Percentiles rank a stretch among this genome's conserved stretches.
Conservation (phyloP, 2,888 invertebrate species). For the Netelia virgata region DNA sequence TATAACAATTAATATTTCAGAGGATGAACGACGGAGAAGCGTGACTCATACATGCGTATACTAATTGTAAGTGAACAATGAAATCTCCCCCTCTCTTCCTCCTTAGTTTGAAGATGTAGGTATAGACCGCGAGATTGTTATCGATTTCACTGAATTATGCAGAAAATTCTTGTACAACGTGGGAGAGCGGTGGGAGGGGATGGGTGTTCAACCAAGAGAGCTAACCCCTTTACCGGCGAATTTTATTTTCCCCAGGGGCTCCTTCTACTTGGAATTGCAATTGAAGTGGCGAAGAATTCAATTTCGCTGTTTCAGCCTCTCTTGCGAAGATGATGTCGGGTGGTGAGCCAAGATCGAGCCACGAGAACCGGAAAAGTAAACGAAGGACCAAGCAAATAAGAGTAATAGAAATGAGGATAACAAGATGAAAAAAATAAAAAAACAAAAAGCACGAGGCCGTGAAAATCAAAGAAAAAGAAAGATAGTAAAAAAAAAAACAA, state of each 20-base stretch:
- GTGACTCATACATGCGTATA: no score
- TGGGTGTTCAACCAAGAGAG: conserved; percentile 9
- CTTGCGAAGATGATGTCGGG: conserved; percentile 5
- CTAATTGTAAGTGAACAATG: no score
- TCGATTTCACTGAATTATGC: conserved; percentile 46
- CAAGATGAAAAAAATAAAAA: neutral
- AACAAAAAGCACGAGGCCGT: no score
- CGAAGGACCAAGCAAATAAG: conserved; percentile 6
- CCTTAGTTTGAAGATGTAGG: no score
- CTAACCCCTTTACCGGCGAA: conserved; percentile 54
- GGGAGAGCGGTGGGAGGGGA: conserved; percentile 1
- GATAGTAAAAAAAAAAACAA: no score
- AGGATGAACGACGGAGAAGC: no score
- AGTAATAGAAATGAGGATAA: neutral
- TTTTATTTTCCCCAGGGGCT: conserved; percentile 64
- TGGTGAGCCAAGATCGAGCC: neutral
- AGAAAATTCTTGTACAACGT: conserved; percentile 9
- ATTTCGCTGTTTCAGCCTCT: conserved; percentile 42
- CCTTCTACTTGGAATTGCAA: conserved; percentile 45
- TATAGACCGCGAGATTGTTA: conserved; percentile 9
- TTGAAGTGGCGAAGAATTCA: conserved; percentile 59
- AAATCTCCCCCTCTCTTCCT: no score
- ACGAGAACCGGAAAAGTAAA: neutral
- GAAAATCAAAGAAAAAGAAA: no score
- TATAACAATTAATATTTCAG: no score